Percentiles rank a stretch among this genome's conserved stretches.
Conservation (phyloP, 1,140 invertebrate species). For the Diplogasteroides magnus region DNA sequence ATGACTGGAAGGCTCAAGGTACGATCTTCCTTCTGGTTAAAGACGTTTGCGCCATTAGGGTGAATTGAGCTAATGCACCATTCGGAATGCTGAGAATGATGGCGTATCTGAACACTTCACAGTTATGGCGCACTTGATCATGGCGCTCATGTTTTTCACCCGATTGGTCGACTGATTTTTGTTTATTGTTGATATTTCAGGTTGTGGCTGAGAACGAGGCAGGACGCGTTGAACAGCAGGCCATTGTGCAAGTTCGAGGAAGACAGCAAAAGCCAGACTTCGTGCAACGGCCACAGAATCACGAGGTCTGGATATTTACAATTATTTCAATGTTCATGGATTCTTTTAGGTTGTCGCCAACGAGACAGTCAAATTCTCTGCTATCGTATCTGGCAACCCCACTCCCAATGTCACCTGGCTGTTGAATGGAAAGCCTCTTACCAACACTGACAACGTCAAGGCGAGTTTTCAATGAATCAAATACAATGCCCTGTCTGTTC, state of each 20-base stretch:
- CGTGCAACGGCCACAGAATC: constrained; percentile 48
- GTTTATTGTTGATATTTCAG: not conserved
- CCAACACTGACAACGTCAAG: constrained; percentile 34
- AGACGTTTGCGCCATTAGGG: not conserved
- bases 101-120: too few relatives aligned
- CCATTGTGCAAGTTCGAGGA: constrained; percentile 16
- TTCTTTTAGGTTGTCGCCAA: constrained; percentile 38
- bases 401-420: constrained; percentile 79
- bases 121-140: too few relatives aligned
- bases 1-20: constrained; percentile 79
- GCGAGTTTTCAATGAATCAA: too few relatives aligned
- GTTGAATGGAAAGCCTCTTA: constrained; percentile 56
- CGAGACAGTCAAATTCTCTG: constrained; percentile 59
- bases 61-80: not conserved
- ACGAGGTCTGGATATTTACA: too few relatives aligned
- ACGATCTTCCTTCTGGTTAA: not conserved
- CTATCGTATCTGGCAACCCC: constrained; percentile 80
- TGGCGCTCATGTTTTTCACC: too few relatives aligned
- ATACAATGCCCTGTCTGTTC: too few relatives aligned
- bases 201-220: constrained; percentile 72
- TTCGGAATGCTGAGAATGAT: too few relatives aligned
- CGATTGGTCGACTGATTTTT: too few relatives aligned
- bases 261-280: constrained; percentile 40
- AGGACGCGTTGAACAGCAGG: constrained; percentile 18
- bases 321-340: too few relatives aligned